Conservation (phyloP, 2,797 vertebrate species). For the Babyrousa celebensis region DNA sequence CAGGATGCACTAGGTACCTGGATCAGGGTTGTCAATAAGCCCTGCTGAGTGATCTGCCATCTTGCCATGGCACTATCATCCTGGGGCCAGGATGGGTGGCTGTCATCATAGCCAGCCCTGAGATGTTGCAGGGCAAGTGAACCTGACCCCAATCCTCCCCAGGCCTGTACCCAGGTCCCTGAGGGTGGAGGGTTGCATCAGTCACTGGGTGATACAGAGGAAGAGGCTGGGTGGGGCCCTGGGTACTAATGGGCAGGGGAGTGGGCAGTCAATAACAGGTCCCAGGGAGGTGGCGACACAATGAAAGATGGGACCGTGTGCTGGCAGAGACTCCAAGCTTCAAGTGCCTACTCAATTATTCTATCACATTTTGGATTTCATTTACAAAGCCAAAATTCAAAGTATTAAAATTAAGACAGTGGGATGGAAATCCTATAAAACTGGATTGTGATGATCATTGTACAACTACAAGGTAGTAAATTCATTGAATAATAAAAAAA, state of each 20-base stretch:
- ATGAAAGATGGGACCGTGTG: background rate
- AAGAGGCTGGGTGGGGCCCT: background rate
- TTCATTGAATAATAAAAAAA: too few relatives aligned
- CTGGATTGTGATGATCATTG: too few relatives aligned
- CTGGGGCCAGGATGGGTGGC: background rate
- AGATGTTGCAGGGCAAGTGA: background rate
- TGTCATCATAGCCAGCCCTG: background rate
- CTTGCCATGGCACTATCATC: background rate
- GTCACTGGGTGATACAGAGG: background rate
- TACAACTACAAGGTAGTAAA: too few relatives aligned
- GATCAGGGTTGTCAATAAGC: background rate
- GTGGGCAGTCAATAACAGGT: background rate
- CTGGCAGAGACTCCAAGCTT: background rate
- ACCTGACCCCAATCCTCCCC: background rate
- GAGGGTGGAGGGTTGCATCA: background rate
- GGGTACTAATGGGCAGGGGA: background rate
- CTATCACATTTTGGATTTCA: slow-evolving; percentile 22
- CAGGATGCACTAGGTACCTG: background rate
- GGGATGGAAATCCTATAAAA: too few relatives aligned
- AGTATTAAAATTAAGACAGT: slow-evolving; percentile 32
- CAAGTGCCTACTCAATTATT: background rate
- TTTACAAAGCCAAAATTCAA: slow-evolving; percentile 19
- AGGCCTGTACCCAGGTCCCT: background rate
- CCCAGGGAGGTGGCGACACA: background rate
- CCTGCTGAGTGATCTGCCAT: background rate